phyloP scores from a whole-genome alignment of 2,888 invertebrate genomes.

The Lasiommata megera region DNA sequence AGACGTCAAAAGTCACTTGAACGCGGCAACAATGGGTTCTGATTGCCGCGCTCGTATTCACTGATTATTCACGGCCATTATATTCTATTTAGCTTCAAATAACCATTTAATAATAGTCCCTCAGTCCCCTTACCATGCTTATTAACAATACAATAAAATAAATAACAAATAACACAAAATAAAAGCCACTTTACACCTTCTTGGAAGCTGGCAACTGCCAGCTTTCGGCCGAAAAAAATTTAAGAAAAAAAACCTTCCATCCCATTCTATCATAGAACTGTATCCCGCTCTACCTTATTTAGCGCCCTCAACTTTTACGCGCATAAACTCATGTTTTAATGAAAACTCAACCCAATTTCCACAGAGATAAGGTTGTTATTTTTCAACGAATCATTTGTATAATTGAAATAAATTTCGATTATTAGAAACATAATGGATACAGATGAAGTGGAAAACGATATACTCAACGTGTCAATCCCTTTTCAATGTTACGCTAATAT shows the following conservation, averaged over 20 bases:
- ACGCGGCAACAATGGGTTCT: conserved; percentile 60
- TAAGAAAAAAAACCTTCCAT: conserved; percentile 43
- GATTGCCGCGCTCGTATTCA: conserved; percentile 71
- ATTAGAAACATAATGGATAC: conserved; percentile 59
- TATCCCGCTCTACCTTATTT: conserved; percentile 55
- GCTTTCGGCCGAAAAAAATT: conserved; percentile 50
- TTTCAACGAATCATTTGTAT: conserved; percentile 6
- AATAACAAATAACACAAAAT: conserved; percentile 74
- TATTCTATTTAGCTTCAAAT: conserved; percentile 81
- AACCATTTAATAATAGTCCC: conserved; percentile 77
- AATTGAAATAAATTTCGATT: conserved; percentile 37
- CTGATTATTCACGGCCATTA: conserved; percentile 76
- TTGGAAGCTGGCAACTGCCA: conserved; percentile 72
- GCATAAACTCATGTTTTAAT: conserved; percentile 14
- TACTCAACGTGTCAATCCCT: conserved; percentile 71
- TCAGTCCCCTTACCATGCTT: conserved; percentile 73
- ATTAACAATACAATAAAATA: conserved; percentile 82
- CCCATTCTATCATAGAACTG: conserved; percentile 44
- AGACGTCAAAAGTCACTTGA: conserved; percentile 70
- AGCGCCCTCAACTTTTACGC: conserved; percentile 36
- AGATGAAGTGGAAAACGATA: conserved; percentile 78
- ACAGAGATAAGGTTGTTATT: conserved; percentile 9
- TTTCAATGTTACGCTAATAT: conserved; percentile 71
- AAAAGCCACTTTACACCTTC: conserved; percentile 79
- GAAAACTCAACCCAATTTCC: conserved; percentile 7